These are phyloP conservation scores for Myocastor coypus DNA, from an alignment of 2,113 vertebrate species.

Conservation along the genomic window DNA sequence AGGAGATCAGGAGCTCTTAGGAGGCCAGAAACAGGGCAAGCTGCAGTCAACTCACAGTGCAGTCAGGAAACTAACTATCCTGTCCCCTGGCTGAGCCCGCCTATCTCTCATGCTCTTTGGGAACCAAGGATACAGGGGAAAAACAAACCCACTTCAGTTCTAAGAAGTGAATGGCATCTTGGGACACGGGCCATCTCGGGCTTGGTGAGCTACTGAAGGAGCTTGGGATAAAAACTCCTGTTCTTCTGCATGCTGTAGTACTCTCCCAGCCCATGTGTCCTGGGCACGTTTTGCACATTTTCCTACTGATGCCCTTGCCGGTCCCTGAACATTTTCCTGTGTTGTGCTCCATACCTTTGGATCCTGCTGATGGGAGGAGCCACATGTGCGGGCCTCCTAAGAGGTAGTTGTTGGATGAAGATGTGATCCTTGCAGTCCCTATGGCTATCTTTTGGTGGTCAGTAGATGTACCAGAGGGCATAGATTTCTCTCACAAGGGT, in stretches of 20 bases:
- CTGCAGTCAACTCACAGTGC: not conserved
- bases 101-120: not conserved
- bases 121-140: not conserved
- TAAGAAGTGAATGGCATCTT: not conserved
- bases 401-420: not conserved
- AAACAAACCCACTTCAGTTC: not conserved
- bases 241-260: rapidly evolving
- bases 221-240: not conserved
- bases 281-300: not conserved
- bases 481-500: not conserved
- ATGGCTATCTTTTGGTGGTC: not conserved
- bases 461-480: not conserved
- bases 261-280: not conserved
- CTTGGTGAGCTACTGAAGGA: not conserved
- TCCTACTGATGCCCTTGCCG: not conserved
- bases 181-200: not conserved
- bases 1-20: conserved; percentile 16
- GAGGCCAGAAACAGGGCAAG: conserved; percentile 9
- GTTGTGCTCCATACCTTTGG: not conserved
- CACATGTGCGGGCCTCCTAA: too few species aligned
- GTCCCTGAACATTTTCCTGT: not conserved
- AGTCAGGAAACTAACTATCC: not conserved
- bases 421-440: not conserved
- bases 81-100: not conserved
- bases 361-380: not conserved